These are phyloP conservation scores for Phrynocephalus versicolor DNA, from an alignment of 2,113 vertebrate genomes.

Conservation along the genomic window DNA sequence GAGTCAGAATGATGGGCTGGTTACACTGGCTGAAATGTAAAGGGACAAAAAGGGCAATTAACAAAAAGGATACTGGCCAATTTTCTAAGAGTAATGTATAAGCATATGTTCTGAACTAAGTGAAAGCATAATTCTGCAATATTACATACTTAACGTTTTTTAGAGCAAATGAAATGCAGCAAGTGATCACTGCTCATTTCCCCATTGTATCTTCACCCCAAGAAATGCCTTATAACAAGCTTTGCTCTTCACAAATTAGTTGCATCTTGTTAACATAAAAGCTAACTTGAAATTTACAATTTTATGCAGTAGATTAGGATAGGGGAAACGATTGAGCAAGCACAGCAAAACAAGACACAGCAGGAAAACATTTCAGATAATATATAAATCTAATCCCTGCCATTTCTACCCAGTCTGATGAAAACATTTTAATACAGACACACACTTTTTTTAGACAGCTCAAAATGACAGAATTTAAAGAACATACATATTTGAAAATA, in stretches of 20 bases:
- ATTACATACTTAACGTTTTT: conserved; percentile 35
- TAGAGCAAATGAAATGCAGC: conserved; percentile 36
- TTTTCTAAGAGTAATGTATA: conserved; percentile 32
- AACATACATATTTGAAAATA: not conserved
- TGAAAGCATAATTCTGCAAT: conserved; percentile 24
- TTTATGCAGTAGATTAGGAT: conserved; percentile 28
- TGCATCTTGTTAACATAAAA: conserved; percentile 52
- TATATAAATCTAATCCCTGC: conserved; percentile 54
- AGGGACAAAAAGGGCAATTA: not conserved
- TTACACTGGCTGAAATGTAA: not conserved
- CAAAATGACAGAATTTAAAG: not conserved
- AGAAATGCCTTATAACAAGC: conserved; percentile 56
- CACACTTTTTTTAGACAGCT: conserved; percentile 27
- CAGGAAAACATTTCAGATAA: conserved; percentile 60
- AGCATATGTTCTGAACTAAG: conserved; percentile 22
- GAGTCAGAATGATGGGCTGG: not conserved
- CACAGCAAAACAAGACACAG: conserved; percentile 53
- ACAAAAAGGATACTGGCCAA: not conserved
- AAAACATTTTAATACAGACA: conserved; percentile 59
- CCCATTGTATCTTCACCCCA: conserved; percentile 51
- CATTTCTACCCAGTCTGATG: conserved; percentile 51
- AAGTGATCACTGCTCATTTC: conserved; percentile 48
- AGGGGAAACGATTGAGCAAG: conserved; percentile 41
- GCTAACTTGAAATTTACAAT: conserved; percentile 49
- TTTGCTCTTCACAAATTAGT: conserved; percentile 56